Conservation (phyloP, 2,113 vertebrate genomes). For the Mormoops blainvillei region DNA sequence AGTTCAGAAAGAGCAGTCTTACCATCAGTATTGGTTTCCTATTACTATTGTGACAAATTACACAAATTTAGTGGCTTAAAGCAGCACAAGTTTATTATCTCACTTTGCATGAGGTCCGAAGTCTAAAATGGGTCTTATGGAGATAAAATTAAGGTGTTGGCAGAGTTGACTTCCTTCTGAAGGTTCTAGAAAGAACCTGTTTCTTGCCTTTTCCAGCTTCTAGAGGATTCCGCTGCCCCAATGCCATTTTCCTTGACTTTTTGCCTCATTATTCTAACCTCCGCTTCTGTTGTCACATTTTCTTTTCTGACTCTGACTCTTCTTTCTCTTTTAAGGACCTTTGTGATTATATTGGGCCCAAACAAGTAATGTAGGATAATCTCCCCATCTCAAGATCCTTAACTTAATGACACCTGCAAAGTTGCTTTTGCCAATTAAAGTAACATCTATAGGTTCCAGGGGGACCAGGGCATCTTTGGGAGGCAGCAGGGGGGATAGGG, state of each 20-base stretch:
- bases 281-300: neutral
- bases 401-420: neutral
- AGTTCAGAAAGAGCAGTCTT: neutral
- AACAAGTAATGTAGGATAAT: neutral
- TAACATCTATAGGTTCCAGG: neutral
- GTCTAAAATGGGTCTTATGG: neutral
- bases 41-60: slow-evolving; percentile 8
- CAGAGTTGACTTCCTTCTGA: neutral
- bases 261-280: neutral
- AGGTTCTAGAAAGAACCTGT: neutral
- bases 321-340: neutral
- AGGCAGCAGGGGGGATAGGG: too few relatives aligned
- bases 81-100: neutral
- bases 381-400: neutral
- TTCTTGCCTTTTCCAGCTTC: neutral
- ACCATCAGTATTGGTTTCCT: neutral
- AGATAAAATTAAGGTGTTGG: neutral
- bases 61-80: neutral
- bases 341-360: neutral
- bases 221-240: neutral
- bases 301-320: neutral
- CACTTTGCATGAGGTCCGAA: neutral
- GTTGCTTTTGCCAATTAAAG: neutral
- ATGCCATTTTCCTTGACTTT: neutral
- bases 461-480: neutral